phyloP scores from a whole-genome alignment of 2,888 invertebrate genomes.

The Hydroisotoma schaefferi region DNA sequence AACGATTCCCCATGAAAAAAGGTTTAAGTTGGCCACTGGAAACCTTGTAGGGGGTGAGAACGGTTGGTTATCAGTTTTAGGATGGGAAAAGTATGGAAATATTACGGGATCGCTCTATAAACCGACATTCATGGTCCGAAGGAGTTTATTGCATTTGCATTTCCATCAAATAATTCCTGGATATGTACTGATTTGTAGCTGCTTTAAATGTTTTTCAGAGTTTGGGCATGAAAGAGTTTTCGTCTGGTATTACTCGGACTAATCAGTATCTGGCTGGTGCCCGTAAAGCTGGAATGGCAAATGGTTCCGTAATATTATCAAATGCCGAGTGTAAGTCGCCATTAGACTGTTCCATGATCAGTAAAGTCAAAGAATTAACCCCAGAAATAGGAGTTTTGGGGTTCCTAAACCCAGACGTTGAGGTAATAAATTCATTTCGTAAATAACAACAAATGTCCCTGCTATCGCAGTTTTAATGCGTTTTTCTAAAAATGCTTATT shows the following conservation, averaged over 20 bases:
- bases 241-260: slow-evolving; percentile 27
- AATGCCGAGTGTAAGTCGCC: too few relatives aligned
- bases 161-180: background rate
- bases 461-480: background rate
- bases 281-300: too few relatives aligned
- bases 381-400: slow-evolving; percentile 11
- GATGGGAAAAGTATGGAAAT: slow-evolving; percentile 29
- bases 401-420: slow-evolving; percentile 16
- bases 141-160: background rate
- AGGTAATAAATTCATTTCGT: too few relatives aligned
- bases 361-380: background rate
- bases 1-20: background rate
- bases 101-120: slow-evolving; percentile 15
- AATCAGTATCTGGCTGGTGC: slow-evolving; percentile 11
- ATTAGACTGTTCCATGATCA: background rate
- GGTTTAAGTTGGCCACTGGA: slow-evolving; percentile 25
- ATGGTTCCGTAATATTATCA: background rate
- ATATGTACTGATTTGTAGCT: background rate
- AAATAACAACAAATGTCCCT: too few relatives aligned
- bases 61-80: slow-evolving; percentile 34
- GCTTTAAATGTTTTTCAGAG: slow-evolving; percentile 19
- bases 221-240: slow-evolving; percentile 43
- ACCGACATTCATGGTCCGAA: slow-evolving; percentile 28
- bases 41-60: slow-evolving; percentile 44
- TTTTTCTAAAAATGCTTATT: background rate